Base-by-base conservation (phyloP, 2,797 vertebrate genomes). In the Petrocephalus schoutedeni region DNA sequence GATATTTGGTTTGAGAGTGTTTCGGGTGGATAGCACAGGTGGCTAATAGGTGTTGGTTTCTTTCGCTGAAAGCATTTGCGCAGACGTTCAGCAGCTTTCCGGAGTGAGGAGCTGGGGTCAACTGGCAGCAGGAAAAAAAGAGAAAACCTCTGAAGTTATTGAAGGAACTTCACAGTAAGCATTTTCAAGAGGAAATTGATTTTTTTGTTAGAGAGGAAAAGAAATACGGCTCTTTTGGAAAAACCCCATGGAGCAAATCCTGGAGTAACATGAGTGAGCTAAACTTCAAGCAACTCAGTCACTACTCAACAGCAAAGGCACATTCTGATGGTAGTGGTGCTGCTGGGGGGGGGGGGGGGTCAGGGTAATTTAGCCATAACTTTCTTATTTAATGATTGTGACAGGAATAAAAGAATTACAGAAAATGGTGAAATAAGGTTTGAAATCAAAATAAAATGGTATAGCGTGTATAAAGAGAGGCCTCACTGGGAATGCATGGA, bases 131-230 rank as follows among this genome's bases (percentile, higher is more conserved):
- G 59, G 19, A 16, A 45, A 3, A 21, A 83, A 49, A 64, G 23
- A 51, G 53, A 21, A 28, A 14, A 3, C 4, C 32, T 45, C 71
- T 77, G 36, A 45, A 77, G 71, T 45, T 32, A 23, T 67, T 77
- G 71, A 77, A 77, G 41, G 80, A 83, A 83, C 80, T 54, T 83
- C 80, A 51, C 80, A 83, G 80, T 83, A 83, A 83, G 80, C 80
- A 53, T 54, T 83, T 83, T 83, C 80, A 51, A 54, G 80, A 28
- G 80, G 80, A 83, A 83, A 83, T 83, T 83, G 80, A 83, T 83
- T 83, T 54, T 83, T 83, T 57, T 58, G 49, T 61, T 86, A 83
- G 49, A 28, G 45, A 51, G 80, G 8, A 51, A 83, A 54, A 45
- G 45, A 82, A 82, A 51, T 45, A 54, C 80, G 53, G 10, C 49